These are phyloP conservation scores for Lepetodrilus schrolli DNA, from an alignment of 2,888 invertebrate species.

Conservation along the genomic window DNA sequence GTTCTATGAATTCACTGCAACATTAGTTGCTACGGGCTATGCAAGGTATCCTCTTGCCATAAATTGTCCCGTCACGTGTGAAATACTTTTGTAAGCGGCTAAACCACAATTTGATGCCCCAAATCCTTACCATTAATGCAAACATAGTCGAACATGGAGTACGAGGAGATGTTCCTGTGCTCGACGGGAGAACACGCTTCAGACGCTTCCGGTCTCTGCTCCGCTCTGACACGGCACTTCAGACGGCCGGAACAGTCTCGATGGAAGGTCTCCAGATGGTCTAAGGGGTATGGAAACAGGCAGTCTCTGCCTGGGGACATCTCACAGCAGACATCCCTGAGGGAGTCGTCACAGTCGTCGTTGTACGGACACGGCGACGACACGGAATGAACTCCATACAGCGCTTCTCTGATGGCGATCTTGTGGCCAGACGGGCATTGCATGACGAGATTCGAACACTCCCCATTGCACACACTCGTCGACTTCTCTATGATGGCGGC, in stretches of 20 bases:
- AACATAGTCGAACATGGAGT: conserved; percentile 42
- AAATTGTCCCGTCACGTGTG: too few species aligned
- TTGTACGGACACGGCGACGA: conserved; percentile 28
- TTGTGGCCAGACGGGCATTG: conserved; percentile 38
- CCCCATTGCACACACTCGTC: conserved; percentile 39
- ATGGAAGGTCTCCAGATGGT: conserved; percentile 39
- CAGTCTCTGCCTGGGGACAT: conserved; percentile 33
- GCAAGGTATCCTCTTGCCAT: too few species aligned
- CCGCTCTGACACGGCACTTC: conserved; percentile 35
- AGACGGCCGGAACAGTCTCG: conserved; percentile 38
- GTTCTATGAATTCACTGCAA: too few species aligned
- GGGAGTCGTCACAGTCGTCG: background rate
- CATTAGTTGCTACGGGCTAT: too few species aligned
- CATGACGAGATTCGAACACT: conserved; percentile 36
- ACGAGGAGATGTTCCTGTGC: conserved; percentile 32
- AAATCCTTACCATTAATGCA: conserved; percentile 45
- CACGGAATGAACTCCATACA: conserved; percentile 38
- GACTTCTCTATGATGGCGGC: conserved; percentile 37
- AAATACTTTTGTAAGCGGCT: too few species aligned
- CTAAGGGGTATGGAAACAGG: conserved; percentile 35
- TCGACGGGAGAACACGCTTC: conserved; percentile 35
- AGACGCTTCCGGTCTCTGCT: conserved; percentile 36
- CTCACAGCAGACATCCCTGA: conserved; percentile 38
- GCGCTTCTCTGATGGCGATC: conserved; percentile 43
- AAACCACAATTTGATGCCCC: too few species aligned